These are phyloP conservation scores for Neosalanx taihuensis DNA, from an alignment of 2,797 vertebrate species.

Conservation along the genomic window DNA sequence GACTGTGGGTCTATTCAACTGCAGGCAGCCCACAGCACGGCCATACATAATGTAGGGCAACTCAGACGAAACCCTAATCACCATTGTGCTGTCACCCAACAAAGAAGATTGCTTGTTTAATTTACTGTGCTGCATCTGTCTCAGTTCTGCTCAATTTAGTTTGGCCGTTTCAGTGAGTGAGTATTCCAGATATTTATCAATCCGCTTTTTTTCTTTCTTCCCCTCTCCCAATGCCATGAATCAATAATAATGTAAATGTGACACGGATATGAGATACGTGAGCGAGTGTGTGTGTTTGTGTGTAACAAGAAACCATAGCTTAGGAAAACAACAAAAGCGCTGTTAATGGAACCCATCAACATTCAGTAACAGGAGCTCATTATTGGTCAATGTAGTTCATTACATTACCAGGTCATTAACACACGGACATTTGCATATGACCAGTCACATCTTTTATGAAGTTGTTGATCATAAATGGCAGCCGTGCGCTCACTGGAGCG, in stretches of 20 bases:
- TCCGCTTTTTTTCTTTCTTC: too few relatives aligned
- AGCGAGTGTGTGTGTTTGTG: slow-evolving; percentile 28
- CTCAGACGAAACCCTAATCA: slow-evolving; percentile 76
- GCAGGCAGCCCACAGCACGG: slow-evolving; percentile 65
- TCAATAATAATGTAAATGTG: slow-evolving; percentile 49
- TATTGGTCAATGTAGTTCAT: slow-evolving; percentile 66
- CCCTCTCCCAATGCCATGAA: slow-evolving; percentile 55
- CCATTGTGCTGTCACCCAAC: slow-evolving; percentile 75
- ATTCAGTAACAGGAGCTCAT: slow-evolving; percentile 67
- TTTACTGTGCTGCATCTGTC: slow-evolving; percentile 76
- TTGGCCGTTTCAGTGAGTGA: slow-evolving; percentile 62
- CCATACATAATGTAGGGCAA: slow-evolving; percentile 76
- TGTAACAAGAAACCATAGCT: slow-evolving; percentile 18
- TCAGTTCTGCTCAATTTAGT: slow-evolving; percentile 78
- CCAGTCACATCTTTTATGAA: slow-evolving; percentile 58
- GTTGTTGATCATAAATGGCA: slow-evolving; percentile 70
- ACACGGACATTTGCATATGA: slow-evolving; percentile 70
- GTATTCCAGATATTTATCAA: slow-evolving; percentile 68
- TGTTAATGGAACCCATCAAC: slow-evolving; percentile 59
- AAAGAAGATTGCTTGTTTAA: slow-evolving; percentile 76
- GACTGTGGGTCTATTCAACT: slow-evolving; percentile 77
- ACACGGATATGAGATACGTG: slow-evolving; percentile 22
- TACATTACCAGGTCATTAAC: slow-evolving; percentile 72
- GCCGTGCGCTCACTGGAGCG: slow-evolving; percentile 65
- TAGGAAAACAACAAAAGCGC: slow-evolving; percentile 46